Percentiles rank a stretch among this genome's conserved stretches.
phyloP scores from a whole-genome alignment of 2,888 invertebrate species.

The Nymphalis c-album region DNA sequence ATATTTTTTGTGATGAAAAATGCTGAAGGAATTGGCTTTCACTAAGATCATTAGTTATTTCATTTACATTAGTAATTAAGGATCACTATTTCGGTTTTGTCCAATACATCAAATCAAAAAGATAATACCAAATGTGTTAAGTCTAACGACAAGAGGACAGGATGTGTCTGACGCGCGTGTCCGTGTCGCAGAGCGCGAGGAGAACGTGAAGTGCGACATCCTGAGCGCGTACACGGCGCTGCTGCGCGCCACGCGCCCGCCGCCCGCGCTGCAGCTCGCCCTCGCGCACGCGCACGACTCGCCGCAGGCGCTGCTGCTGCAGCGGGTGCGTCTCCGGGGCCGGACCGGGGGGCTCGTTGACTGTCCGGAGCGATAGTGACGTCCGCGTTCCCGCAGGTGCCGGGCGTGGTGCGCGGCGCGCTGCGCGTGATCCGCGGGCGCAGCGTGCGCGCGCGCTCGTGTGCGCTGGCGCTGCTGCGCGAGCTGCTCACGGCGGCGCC shows the following conservation, averaged over 20 bases:
- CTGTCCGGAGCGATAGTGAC: too few species aligned
- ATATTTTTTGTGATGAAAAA: too few species aligned
- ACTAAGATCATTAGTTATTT: too few species aligned
- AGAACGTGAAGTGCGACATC: conserved; percentile 99
- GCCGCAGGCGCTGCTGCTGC: conserved; percentile 82
- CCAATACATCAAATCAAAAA: too few species aligned
- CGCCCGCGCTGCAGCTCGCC: conserved; percentile 83
- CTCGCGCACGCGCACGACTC: conserved; percentile 87
- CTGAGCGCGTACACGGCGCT: conserved; percentile 97
- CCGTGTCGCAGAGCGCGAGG: conserved; percentile 90
- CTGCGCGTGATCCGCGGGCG: conserved; percentile 93
- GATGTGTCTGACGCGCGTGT: background rate
- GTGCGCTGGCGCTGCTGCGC: conserved; percentile 94
- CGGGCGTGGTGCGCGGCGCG: conserved; percentile 91
- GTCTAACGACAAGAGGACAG: too few species aligned
- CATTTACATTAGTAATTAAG: too few species aligned
- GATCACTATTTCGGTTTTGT: too few species aligned
- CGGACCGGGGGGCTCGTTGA: too few species aligned
- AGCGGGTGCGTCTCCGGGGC: conserved; percentile 62
- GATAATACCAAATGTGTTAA: too few species aligned
- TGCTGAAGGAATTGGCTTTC: too few species aligned
- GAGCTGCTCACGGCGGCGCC: conserved; percentile 95
- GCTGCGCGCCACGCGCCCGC: conserved; percentile 92
- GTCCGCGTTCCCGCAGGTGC: conserved; percentile 48
- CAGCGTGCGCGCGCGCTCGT: conserved; percentile 85